Conservation (phyloP, 2,797 vertebrate species). For the Leptoclinus maculatus region DNA sequence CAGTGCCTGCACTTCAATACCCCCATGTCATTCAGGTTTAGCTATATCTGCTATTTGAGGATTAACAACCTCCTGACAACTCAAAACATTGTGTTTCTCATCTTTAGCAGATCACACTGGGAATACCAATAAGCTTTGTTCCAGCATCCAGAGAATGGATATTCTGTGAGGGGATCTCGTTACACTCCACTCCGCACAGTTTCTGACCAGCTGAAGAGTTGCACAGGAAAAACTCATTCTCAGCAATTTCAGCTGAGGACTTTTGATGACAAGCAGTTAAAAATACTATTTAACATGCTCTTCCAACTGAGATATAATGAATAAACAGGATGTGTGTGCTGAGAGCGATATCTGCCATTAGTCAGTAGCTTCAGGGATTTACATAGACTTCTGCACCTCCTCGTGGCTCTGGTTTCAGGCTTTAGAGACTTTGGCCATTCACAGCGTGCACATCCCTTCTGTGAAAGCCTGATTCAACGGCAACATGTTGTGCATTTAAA, state of each 20-base stretch:
- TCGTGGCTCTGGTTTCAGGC: not conserved
- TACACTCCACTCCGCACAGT: constrained; percentile 26
- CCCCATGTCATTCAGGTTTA: constrained; percentile 69
- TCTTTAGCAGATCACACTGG: constrained; percentile 58
- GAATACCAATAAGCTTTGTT: constrained; percentile 65
- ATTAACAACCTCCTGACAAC: constrained; percentile 74
- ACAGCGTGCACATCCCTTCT: not conserved
- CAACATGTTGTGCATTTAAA: not conserved
- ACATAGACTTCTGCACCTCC: not conserved
- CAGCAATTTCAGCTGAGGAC: constrained; percentile 6
- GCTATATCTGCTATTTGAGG: constrained; percentile 70
- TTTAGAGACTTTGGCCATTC: not conserved
- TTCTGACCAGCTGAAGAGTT: constrained; percentile 3
- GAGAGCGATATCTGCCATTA: constrained; percentile 39
- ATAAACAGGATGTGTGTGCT: constrained; percentile 7
- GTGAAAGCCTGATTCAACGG: not conserved
- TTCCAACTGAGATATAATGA: not conserved
- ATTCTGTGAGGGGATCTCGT: constrained; percentile 26
- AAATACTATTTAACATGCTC: constrained; percentile 6
- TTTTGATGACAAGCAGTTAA: not conserved
- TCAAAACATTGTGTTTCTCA: constrained; percentile 72
- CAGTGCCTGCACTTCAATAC: constrained; percentile 61
- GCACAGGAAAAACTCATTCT: not conserved
- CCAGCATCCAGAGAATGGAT: constrained; percentile 18
- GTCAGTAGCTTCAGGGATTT: constrained; percentile 40